phyloP scores from a whole-genome alignment of 2,797 vertebrate genomes.

The Ceryle rudis region DNA sequence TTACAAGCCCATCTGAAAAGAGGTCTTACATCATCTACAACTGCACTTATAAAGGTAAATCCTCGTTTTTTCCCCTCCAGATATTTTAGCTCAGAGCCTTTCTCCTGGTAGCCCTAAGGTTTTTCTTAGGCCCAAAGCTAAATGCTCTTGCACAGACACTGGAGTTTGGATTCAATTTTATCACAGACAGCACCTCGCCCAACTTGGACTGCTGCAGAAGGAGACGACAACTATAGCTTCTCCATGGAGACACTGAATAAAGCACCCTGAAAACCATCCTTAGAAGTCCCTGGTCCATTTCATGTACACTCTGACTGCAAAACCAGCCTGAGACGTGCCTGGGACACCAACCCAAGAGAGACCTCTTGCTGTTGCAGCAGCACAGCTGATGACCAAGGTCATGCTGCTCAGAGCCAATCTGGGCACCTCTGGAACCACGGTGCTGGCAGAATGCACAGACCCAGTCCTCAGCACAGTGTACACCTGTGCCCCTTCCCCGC shows the following conservation, averaged over 20 bases:
- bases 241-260: not conserved
- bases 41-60: not conserved
- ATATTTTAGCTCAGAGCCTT: not conserved
- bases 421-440: rapidly evolving
- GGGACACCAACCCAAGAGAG: not conserved
- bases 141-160: not conserved
- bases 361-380: not conserved
- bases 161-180: not conserved
- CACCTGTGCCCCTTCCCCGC: not conserved
- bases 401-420: not conserved
- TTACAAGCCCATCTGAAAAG: not conserved
- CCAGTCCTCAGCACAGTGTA: rapidly evolving
- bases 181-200: not conserved
- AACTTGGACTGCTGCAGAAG: not conserved
- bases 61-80: not conserved
- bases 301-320: not conserved
- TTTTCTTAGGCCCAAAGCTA: not conserved
- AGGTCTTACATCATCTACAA: not conserved
- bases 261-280: not conserved
- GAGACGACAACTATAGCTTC: not conserved
- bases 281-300: not conserved
- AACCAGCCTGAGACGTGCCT: not conserved
- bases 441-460: not conserved
- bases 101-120: not conserved
- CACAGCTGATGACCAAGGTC: not conserved